These are phyloP conservation scores for Rhabdomys dilectus DNA, from an alignment of 2,113 vertebrate species.

Conservation along the genomic window DNA sequence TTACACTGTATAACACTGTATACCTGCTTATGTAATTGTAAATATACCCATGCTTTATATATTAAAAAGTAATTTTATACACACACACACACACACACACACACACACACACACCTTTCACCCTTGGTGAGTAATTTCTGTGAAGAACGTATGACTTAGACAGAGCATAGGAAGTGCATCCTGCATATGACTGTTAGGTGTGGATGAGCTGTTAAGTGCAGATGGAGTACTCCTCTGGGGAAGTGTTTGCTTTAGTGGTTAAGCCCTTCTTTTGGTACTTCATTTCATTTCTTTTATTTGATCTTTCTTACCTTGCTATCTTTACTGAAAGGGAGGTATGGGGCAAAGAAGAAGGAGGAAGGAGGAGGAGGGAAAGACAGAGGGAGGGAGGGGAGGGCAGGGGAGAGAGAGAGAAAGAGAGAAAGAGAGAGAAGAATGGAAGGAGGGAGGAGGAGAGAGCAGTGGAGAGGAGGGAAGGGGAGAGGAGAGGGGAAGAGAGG, in stretches of 20 bases:
- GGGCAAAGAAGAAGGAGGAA: neutral
- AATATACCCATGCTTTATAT: neutral
- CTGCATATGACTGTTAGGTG: neutral
- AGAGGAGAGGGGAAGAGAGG: neutral
- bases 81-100: neutral
- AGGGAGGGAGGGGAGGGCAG: neutral
- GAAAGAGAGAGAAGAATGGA: neutral
- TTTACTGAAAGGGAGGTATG: neutral
- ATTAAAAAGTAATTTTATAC: slow-evolving; percentile 23
- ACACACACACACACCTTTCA: neutral
- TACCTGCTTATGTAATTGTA: neutral
- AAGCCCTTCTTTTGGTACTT: neutral
- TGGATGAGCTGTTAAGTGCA: neutral
- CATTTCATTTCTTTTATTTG: neutral
- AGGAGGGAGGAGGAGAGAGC: neutral
- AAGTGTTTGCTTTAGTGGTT: neutral
- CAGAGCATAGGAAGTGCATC: neutral
- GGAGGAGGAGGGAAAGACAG: too few relatives aligned
- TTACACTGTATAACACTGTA: neutral
- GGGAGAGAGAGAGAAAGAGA: fast-evolving
- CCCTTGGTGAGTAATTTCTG: neutral
- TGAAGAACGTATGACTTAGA: neutral
- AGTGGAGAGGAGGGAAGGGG: fast-evolving
- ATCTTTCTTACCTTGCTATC: slow-evolving; percentile 8
- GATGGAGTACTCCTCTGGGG: neutral